A percentile compares a stretch with the other conserved stretches of the same genome.
phyloP scores from a whole-genome alignment of 2,797 vertebrate species.

The Echiichthys vipera region DNA sequence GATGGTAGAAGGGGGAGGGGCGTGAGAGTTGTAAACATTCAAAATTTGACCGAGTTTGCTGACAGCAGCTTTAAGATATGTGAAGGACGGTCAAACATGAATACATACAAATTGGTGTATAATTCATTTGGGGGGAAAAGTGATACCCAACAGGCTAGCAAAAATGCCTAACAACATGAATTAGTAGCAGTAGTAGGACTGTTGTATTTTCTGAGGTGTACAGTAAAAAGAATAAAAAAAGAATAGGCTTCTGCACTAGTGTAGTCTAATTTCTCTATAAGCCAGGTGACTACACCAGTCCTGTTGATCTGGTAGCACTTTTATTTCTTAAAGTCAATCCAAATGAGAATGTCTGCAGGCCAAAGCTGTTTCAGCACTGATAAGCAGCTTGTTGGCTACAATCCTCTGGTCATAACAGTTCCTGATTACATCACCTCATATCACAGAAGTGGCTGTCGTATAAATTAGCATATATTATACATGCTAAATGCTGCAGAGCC shows the following conservation, averaged over 20 bases:
- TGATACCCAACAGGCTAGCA: background rate
- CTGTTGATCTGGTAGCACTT: background rate
- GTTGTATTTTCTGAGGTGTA: background rate
- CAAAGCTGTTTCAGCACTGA: slow-evolving; percentile 5
- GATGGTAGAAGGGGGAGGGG: no score
- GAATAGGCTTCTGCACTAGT: no score
- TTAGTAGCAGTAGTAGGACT: background rate
- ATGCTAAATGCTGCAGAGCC: slow-evolving; percentile 52
- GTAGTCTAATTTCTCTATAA: background rate
- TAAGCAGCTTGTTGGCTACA: slow-evolving; percentile 37
- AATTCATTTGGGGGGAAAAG: background rate
- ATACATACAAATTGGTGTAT: no score
- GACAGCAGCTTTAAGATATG: no score
- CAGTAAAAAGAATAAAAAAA: background rate
- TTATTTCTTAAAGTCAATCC: background rate
- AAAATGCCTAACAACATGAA: background rate
- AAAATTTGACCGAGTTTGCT: no score
- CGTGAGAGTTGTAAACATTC: no score
- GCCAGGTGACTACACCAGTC: background rate
- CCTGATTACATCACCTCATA: slow-evolving; percentile 47
- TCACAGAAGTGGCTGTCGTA: slow-evolving; percentile 53
- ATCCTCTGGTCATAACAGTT: slow-evolving; percentile 23
- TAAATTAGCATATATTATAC: slow-evolving; percentile 68
- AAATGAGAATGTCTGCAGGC: background rate
- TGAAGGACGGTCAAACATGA: no score